Evolutionary conservation across 64 coral and sea anemone species (phyloP).

Genomic region (Pachyseris speciosa): DNA sequence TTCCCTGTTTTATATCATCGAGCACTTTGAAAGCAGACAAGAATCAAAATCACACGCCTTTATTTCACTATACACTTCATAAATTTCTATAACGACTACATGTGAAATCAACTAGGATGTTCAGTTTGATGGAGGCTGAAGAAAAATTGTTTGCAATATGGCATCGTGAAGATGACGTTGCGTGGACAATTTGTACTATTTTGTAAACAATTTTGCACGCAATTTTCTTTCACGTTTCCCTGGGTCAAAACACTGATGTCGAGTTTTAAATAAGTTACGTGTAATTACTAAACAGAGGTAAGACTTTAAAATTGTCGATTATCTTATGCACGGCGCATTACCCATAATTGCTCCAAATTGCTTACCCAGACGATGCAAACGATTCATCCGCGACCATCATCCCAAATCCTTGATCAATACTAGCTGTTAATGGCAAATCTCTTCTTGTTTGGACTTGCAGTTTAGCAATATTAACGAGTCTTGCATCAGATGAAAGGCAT

Average conservation of each 20-base stretch:
- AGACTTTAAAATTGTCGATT: background rate
- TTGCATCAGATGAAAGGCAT: background rate
- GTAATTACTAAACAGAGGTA: background rate
- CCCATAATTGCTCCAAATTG: background rate
- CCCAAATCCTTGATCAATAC: background rate
- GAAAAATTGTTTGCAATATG: background rate
- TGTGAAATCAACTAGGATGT: background rate
- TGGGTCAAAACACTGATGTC: background rate
- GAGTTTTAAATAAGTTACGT: constrained; percentile 1
- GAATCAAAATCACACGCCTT: background rate
- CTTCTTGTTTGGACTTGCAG: background rate
- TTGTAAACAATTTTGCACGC: background rate
- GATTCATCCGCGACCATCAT: background rate
- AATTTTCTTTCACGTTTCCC: background rate
- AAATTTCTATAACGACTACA: background rate
- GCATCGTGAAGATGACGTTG: background rate
- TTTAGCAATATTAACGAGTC: background rate
- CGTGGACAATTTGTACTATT: background rate
- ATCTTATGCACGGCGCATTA: background rate
- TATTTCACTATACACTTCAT: constrained; percentile 6
- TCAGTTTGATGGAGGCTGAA: background rate
- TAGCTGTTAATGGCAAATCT: background rate
- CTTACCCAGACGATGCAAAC: background rate
- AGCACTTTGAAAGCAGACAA: background rate
- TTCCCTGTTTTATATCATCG: constrained; percentile 24